Base-by-base conservation (phyloP, 92 coral and sea anemone species). In the Umimayanthus chanpuru region DNA sequence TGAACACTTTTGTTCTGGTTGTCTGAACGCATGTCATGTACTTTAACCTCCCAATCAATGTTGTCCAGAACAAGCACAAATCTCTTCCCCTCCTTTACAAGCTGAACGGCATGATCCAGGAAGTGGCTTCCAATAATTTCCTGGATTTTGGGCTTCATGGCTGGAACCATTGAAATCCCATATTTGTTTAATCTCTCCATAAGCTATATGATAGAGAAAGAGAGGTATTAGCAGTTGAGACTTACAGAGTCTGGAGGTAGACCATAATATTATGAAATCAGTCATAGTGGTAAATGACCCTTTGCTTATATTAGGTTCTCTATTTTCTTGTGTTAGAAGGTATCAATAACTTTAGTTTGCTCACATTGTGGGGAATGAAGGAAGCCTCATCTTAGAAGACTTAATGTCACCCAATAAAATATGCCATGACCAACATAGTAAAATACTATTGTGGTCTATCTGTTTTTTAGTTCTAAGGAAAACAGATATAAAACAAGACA, bases 11-110 rank as follows among this genome's bases (percentile, higher is more conserved):
- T 81, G 85, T 92, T 89, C 78, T 92, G 94, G 14, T 74, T 75
- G 78, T 92, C 92, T 10, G 91, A 88, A 10, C 89, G 82, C 92
- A 92, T 86, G 76, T 86, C 94, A 85, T 92, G 92, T 1, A 87
- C 94, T 44, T 89, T 81, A 20, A 89, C 81, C 3, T 73, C 90
- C 91, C 92, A 92, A 29, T 92, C 92, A 10, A 90, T 81, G 76
- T 89, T 92, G 77, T 92, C 92, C 43, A 89, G 14, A 6, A 89
- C 92, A 73, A 86, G 81, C 12, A 85, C 90, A 90, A 88, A 92
- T n/a, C 36, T 90, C 29, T 74, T 82, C 38, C 93, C 90, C 32
- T 58, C 88, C 76, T 79, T 90, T 28, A 90, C 40, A 11, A 56
- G 89, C 76, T 89, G 58, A 25, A 89, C 89, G 0, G 92, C 92